Evolutionary conservation across 2,888 invertebrate species (phyloP), one percentile per base, ranked within the genome.

Genomic region (Hermodice carunculata): DNA sequence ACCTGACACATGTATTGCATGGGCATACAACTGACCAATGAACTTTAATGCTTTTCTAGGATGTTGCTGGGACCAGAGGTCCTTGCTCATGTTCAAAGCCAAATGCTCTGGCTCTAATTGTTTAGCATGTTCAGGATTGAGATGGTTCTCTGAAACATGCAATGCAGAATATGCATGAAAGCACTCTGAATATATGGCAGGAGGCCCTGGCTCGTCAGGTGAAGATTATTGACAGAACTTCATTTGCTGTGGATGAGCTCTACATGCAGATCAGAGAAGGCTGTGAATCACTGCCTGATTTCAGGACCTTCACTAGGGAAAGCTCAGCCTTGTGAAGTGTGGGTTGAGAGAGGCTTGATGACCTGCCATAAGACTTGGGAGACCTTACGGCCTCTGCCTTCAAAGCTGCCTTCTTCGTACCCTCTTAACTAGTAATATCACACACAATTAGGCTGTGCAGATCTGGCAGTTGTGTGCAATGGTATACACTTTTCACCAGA

Each of bases 351-450:
- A 60, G 60, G 19, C 17, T 37, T 34, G 51, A 29, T 31, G 49
- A 32, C 8, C 28, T 24, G 5, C 49, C 49, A 49, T 26, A 49
- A 8, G 22, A 26, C 49, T 49, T 49, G 3, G 51, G 51, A 8
- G 37, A 24, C 32, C 51, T 60, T 37, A 51, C 49, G 29, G 60
- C 17, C 24, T 60, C 37, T 19, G 60, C 60, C 26, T 60, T 60
- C 34, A 51, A 49, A 22, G 49, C 51, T 17, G 60, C 60, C 26
- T 60, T 51, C 51, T 60, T 60, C 3, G 37, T 60, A 6, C 51
- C 60, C 4, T 51, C 37, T 34, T 51, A 51, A 28, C 60, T 60
- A 3, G 60, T 60, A 40, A 60, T 60, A 37, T 60, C 60, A 60
- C 60, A 60, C 24, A 34, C 60, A 2, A 51, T 34, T 3, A 60